These are phyloP conservation scores for Xiphophorus hellerii DNA, from an alignment of 2,113 vertebrate genomes.

Conservation along the genomic window DNA sequence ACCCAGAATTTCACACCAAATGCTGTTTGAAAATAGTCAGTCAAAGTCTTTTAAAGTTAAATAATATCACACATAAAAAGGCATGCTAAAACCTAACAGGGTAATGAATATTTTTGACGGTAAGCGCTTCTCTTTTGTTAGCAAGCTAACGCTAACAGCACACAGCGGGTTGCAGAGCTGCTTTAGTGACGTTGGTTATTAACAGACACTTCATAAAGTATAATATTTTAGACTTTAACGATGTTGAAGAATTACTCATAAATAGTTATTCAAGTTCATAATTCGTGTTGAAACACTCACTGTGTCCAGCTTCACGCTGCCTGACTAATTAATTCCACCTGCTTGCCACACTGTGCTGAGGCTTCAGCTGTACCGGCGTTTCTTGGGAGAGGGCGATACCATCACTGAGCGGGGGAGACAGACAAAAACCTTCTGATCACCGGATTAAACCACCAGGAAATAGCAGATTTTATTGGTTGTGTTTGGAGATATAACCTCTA, in stretches of 20 bases:
- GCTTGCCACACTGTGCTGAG: constrained; percentile 16
- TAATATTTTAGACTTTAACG: background rate
- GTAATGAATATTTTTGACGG: background rate
- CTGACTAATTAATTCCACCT: constrained; percentile 26
- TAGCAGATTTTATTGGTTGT: background rate
- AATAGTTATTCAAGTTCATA: fast-evolving
- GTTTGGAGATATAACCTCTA: fast-evolving
- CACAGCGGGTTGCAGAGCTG: constrained; percentile 7
- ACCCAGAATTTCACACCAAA: background rate
- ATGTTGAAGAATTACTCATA: background rate
- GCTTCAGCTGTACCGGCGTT: constrained; percentile 32
- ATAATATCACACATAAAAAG: background rate
- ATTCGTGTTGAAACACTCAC: constrained; percentile 20
- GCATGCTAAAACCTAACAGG: background rate
- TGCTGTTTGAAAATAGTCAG: background rate
- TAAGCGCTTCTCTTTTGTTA: constrained; percentile 46
- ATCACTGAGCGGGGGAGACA: background rate
- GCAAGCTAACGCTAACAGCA: constrained; percentile 20
- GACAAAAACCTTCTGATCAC: fast-evolving
- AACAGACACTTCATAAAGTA: background rate
- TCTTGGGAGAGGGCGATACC: constrained; percentile 48
- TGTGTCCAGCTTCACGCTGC: background rate
- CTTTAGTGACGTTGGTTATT: constrained; percentile 29
- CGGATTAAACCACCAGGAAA: background rate
- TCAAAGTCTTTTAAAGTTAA: background rate